phyloP scores from a whole-genome alignment of 2,113 vertebrate genomes.

The Gasterosteus aculeatus region DNA sequence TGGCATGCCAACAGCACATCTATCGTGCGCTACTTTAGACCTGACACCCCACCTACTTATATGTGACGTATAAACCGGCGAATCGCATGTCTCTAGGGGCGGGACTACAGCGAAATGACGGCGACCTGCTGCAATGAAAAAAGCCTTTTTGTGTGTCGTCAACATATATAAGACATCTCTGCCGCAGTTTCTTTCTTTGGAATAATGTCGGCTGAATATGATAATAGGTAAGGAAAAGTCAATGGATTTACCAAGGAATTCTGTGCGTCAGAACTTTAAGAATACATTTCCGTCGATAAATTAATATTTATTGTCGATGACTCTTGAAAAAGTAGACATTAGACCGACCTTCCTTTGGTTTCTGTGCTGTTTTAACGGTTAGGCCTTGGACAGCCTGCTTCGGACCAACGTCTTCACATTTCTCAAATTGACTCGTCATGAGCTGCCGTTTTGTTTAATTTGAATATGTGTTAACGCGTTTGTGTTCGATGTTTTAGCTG shows the following conservation, averaged over 20 bases:
- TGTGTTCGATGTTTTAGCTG: too few species aligned
- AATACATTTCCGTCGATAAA: accelerated
- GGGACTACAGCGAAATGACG: conserved; percentile 65
- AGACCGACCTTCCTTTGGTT: neutral
- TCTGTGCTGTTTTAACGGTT: neutral
- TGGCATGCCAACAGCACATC: accelerated
- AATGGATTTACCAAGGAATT: neutral
- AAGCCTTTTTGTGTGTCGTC: conserved; percentile 25
- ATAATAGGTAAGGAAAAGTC: conserved; percentile 76
- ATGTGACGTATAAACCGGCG: conserved; percentile 14
- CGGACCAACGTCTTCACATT: neutral
- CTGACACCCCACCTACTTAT: conserved; percentile 6
- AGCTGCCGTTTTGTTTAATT: accelerated
- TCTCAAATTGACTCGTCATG: accelerated
- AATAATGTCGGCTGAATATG: conserved; percentile 85
- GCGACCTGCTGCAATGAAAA: conserved; percentile 67
- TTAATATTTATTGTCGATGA: neutral
- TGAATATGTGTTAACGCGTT: accelerated
- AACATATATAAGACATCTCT: conserved; percentile 80
- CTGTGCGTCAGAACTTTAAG: too few species aligned
- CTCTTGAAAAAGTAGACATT: neutral
- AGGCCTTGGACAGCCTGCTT: conserved; percentile 5
- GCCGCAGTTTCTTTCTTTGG: conserved; percentile 79
- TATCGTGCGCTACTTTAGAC: neutral
- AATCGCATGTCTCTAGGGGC: conserved; percentile 50